phyloP scores from a whole-genome alignment of 1,140 invertebrate species.

The Gryllus bimaculatus region DNA sequence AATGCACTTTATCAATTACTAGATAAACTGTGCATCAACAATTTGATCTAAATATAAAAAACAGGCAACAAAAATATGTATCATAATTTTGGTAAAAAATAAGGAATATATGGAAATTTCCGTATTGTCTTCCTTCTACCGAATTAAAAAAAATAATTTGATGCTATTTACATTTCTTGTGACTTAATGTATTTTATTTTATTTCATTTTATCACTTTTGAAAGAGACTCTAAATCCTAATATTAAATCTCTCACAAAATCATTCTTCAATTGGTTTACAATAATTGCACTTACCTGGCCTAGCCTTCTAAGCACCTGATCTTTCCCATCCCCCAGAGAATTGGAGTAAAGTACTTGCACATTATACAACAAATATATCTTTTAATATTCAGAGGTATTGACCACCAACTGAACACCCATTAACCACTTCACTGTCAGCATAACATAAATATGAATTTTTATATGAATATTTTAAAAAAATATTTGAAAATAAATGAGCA shows the following conservation, averaged over 20 bases:
- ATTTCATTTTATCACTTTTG: background rate
- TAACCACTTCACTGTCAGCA: background rate
- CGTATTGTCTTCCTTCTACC: background rate
- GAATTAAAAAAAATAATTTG: conserved; percentile 2
- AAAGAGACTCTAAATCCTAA: background rate
- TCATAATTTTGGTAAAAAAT: background rate
- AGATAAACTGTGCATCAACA: background rate
- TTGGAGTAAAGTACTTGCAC: too few species aligned
- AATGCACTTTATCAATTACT: background rate
- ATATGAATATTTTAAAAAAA: background rate
- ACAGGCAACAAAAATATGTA: background rate
- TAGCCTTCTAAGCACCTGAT: background rate
- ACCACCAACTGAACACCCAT: background rate
- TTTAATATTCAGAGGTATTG: too few species aligned
- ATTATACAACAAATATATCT: too few species aligned
- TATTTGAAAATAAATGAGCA: too few species aligned
- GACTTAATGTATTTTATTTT: background rate
- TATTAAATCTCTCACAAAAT: background rate
- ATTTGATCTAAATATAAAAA: conserved; percentile 3
- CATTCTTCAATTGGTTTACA: background rate
- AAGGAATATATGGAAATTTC: background rate
- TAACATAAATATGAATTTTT: background rate
- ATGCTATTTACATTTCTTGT: background rate
- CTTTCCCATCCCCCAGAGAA: too few species aligned
- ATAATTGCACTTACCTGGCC: background rate